A percentile compares a stretch with the other conserved stretches of the same genome.
Evolutionary conservation across 2,888 invertebrate genomes (phyloP).

Genomic region (Perdita meconis): DNA sequence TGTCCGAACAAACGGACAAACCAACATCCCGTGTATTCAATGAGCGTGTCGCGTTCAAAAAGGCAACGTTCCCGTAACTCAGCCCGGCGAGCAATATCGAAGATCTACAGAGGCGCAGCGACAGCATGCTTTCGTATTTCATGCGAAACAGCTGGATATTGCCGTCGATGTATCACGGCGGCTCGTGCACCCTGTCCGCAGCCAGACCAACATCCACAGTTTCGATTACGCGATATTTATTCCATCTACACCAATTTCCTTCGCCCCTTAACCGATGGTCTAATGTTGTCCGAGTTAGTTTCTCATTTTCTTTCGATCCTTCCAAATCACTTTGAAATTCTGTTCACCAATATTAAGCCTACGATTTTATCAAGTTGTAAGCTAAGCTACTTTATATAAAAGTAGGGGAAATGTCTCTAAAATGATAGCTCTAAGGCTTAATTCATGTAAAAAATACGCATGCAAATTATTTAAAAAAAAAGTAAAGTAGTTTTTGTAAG

Average conservation of each 20-base stretch:
- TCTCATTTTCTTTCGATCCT: background rate
- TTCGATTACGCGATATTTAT: constrained; percentile 34
- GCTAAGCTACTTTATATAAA: too few species aligned
- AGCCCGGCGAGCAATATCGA: constrained; percentile 62
- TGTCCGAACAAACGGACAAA: constrained; percentile 4
- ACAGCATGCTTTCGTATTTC: constrained; percentile 66
- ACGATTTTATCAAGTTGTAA: too few species aligned
- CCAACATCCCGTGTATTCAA: constrained; percentile 21
- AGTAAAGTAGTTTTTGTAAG: too few species aligned
- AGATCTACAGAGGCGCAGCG: constrained; percentile 54
- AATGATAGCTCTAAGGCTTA: too few species aligned
- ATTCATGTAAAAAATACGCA: too few species aligned
- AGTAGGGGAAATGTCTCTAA: too few species aligned
- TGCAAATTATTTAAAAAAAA: too few species aligned
- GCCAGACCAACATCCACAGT: constrained; percentile 24
- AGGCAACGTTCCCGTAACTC: constrained; percentile 62
- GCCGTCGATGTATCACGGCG: constrained; percentile 62
- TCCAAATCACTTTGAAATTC: too few species aligned
- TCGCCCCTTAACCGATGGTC: too few species aligned
- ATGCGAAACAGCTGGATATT: constrained; percentile 69
- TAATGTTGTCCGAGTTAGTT: too few species aligned
- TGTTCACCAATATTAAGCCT: too few species aligned
- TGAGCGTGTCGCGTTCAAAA: constrained; percentile 16
- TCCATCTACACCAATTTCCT: constrained; percentile 3
- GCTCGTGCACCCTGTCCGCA: constrained; percentile 1